Base-by-base conservation (phyloP, 2,113 vertebrate genomes). In the Promerops cafer region DNA sequence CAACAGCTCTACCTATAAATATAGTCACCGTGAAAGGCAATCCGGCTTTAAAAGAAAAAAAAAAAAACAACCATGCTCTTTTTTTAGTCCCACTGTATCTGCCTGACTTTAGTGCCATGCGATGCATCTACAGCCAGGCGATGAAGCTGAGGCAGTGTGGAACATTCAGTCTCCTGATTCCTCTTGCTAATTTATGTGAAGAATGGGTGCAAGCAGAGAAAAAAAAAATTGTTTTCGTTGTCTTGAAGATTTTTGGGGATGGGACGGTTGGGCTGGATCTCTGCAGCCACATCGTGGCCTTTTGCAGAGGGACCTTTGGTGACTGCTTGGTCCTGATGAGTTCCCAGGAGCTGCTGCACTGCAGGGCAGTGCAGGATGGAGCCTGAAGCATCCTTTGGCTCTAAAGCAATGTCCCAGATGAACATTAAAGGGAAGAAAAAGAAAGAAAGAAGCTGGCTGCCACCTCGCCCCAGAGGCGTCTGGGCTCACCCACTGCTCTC, bases 1-100 rank as follows among this genome's bases (percentile, higher is more conserved):
- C 95, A 96, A 76, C 95, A 89, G 92, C 93, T 89, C 87, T 95
- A 93, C 96, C 92, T 97, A 96, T 96, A 97, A 96, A 96, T 96
- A 97, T 17, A 92, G 86, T 56, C 1, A 4, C 82, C 3, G 7
- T 93, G 95, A 94, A 96, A 96, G 82, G 92, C 94, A 93, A 83
- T 93, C 88, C 3, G 2, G 37, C 88, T 85, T 94, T 35, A 33
- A 66, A 68, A 83, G 75, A 72, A 84, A 90, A 83, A 64, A 35
- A n/a, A 35, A 56, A 40, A 47, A 61, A 4, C 63, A 77, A 24
- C 37, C 60, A 44, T 5, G 7, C 74, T 85, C 87, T 87, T 94
- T 94, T 97, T 96, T 95, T 90, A 96, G 92, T 92, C 71, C 27
- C 45, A 11, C 87, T 84, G n/a, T 86, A 93, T 95, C 87, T 94